Percentiles rank a stretch among this genome's conserved stretches.
Evolutionary conservation across 2,888 invertebrate genomes (phyloP).

Genomic region (Patella ulyssiponensis): DNA sequence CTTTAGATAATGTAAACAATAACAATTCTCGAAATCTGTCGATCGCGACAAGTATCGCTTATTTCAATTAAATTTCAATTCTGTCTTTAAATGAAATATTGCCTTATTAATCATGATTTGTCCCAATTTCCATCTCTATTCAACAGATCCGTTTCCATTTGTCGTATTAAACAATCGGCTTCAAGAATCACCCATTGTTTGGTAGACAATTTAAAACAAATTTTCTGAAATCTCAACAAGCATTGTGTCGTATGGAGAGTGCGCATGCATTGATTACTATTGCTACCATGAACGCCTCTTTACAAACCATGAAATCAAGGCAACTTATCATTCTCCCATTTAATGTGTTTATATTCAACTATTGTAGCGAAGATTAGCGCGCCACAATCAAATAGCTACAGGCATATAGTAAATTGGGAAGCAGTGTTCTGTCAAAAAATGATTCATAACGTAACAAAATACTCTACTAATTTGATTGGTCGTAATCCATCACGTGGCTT

Average conservation of each 20-base stretch:
- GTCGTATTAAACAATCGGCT: not conserved
- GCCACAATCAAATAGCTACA: conserved; percentile 20
- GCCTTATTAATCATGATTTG: conserved; percentile 7
- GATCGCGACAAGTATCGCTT: too few species aligned
- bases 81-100: not conserved
- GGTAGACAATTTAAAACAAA: conserved; percentile 3
- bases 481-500: conserved; percentile 76
- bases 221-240: not conserved
- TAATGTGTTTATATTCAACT: conserved; percentile 24
- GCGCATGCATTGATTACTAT: not conserved
- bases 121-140: not conserved
- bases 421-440: conserved; percentile 54
- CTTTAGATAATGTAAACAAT: too few species aligned
- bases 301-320: not conserved
- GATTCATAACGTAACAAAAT: conserved; percentile 65
- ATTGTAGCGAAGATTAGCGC: conserved; percentile 17
- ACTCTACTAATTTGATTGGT: conserved; percentile 74
- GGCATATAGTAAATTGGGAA: conserved; percentile 30
- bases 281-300: not conserved
- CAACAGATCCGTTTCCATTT: not conserved
- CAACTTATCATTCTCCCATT: conserved; percentile 13
- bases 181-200: not conserved
- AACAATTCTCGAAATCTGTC: too few species aligned
- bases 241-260: not conserved
- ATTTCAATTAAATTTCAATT: too few species aligned